phyloP scores from a whole-genome alignment of 2,113 vertebrate genomes.

The Cnemophilus loriae region DNA sequence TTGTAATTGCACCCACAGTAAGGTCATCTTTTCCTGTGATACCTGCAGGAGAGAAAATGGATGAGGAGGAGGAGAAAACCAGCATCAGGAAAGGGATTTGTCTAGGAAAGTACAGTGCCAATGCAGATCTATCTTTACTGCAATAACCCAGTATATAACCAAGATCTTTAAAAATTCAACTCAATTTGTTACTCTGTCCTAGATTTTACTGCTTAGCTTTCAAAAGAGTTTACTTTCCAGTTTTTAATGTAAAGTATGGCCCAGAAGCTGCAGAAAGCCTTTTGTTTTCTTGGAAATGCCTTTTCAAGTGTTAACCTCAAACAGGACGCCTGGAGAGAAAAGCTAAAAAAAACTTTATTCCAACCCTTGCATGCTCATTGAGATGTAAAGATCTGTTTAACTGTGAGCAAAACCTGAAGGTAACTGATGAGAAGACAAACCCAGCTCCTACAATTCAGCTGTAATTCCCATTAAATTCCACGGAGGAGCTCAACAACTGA shows the following conservation, averaged over 20 bases:
- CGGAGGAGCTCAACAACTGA: neutral
- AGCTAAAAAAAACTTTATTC: neutral
- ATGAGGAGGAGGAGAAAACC: neutral
- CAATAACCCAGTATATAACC: neutral
- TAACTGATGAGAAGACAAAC: slow-evolving; percentile 5
- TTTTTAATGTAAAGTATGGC: neutral
- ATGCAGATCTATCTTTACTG: neutral
- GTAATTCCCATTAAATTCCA: slow-evolving; percentile 17
- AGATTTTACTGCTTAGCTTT: neutral
- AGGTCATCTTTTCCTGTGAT: slow-evolving; percentile 81
- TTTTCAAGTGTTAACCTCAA: neutral
- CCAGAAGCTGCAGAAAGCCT: neutral
- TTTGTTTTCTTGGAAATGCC: neutral
- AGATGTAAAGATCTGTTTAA: neutral
- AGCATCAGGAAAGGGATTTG: neutral
- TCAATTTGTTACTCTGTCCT: neutral
- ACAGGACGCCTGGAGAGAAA: neutral
- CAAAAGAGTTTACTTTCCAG: neutral
- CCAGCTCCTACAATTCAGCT: neutral
- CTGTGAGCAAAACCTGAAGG: neutral
- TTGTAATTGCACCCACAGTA: slow-evolving; percentile 65
- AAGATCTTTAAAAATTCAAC: neutral
- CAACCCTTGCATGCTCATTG: neutral
- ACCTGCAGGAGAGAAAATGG: slow-evolving; percentile 69
- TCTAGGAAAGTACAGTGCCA: neutral